These are phyloP conservation scores for Germaria angustata DNA, from an alignment of 2,888 invertebrate genomes.

Conservation along the genomic window DNA sequence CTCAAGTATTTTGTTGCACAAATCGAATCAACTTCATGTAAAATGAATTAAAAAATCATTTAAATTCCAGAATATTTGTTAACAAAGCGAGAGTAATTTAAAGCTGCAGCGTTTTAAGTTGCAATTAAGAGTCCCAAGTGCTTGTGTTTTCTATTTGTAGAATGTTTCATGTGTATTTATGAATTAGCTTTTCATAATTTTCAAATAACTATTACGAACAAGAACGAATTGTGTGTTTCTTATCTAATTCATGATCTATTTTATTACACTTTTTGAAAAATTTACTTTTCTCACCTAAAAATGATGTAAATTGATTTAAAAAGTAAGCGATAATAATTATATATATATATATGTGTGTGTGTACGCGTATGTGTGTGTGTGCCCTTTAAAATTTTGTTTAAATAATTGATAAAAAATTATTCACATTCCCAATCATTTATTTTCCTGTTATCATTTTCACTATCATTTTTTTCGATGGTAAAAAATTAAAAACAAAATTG, in stretches of 20 bases:
- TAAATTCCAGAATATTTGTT: conserved; percentile 46
- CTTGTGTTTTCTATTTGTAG: conserved; percentile 10
- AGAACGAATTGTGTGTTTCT: not conserved
- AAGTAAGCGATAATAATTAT: not conserved
- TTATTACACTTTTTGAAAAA: not conserved
- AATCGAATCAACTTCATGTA: conserved; percentile 26
- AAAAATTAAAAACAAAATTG: too few species aligned
- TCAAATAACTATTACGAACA: not conserved
- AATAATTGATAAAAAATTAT: conserved; percentile 21
- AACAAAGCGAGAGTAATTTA: conserved; percentile 35
- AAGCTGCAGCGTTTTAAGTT: conserved; percentile 19
- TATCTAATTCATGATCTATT: conserved; percentile 32
- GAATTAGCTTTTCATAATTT: conserved; percentile 33
- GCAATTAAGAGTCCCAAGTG: not conserved
- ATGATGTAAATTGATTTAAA: not conserved
- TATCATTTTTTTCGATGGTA: not conserved
- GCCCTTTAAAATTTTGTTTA: not conserved
- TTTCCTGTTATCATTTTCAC: not conserved
- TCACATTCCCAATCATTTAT: not conserved
- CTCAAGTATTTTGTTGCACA: conserved; percentile 33
- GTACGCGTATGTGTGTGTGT: not conserved
- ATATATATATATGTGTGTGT: too few species aligned
- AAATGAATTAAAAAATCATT: conserved; percentile 32
- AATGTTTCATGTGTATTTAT: conserved; percentile 13
- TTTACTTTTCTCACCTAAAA: conserved; percentile 45